phyloP scores from a whole-genome alignment of 1,140 invertebrate species.

The Brachionus asplanchnoidis region DNA sequence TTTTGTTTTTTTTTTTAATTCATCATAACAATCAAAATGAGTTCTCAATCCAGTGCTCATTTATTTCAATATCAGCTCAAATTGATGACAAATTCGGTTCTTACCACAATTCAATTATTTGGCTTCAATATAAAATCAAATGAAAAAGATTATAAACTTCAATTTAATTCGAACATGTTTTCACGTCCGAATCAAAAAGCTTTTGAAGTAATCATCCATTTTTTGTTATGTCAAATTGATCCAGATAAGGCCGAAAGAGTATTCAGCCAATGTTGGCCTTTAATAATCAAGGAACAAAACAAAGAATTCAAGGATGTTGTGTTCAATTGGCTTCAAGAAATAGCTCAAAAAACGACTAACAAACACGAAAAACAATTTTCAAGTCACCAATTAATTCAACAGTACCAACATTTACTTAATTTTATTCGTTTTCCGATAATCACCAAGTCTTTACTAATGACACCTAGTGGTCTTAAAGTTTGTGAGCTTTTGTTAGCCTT shows the following conservation, averaged over 20 bases:
- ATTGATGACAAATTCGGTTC: slow-evolving; percentile 14
- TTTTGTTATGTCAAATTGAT: slow-evolving; percentile 24
- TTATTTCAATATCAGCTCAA: slow-evolving; percentile 23
- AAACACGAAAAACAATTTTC: not conserved
- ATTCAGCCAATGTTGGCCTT: slow-evolving; percentile 12
- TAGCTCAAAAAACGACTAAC: not conserved
- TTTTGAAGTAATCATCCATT: slow-evolving; percentile 29
- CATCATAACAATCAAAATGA: not conserved
- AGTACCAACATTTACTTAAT: not conserved
- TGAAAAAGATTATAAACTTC: not conserved
- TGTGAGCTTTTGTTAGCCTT: slow-evolving; percentile 19
- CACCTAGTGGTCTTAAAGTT: slow-evolving; percentile 13
- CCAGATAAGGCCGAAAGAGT: not conserved
- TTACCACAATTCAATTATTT: not conserved
- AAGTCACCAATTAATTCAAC: not conserved
- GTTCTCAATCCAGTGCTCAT: not conserved
- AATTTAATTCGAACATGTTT: slow-evolving; percentile 19
- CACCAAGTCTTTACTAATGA: slow-evolving; percentile 19
- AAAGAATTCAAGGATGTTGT: slow-evolving; percentile 33
- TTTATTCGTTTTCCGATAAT: slow-evolving; percentile 21
- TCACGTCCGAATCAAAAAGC: slow-evolving; percentile 33
- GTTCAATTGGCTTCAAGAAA: slow-evolving; percentile 17
- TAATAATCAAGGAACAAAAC: slow-evolving; percentile 20
- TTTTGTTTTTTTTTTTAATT: not conserved
- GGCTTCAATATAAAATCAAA: slow-evolving; percentile 12